phyloP scores from a whole-genome alignment of 2,797 vertebrate genomes.

The Balearica regulorum region DNA sequence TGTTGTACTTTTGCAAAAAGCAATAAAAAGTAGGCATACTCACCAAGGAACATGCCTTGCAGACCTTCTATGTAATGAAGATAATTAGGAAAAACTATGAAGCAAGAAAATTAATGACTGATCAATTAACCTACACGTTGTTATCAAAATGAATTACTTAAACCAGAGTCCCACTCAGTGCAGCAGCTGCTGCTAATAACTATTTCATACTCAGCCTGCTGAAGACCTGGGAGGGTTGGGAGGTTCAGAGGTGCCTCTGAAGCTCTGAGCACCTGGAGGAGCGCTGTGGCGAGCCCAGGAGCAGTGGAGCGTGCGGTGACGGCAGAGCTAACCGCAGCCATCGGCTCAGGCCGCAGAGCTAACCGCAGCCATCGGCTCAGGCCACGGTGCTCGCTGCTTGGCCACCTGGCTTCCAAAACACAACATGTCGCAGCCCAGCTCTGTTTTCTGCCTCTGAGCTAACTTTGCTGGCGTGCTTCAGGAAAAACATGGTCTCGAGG shows the following conservation, averaged over 20 bases:
- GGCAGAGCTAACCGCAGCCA: background rate
- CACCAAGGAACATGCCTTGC: background rate
- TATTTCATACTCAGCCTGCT: background rate
- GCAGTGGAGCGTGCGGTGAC: fast-evolving
- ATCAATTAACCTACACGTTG: conserved; percentile 4
- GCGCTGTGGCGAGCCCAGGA: fast-evolving
- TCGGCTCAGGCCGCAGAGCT: background rate
- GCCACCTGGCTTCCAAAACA: background rate
- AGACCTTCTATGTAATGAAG: background rate
- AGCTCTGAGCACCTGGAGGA: background rate
- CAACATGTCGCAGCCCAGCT: fast-evolving
- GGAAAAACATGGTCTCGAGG: background rate
- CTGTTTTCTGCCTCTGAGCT: background rate
- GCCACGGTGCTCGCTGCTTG: fast-evolving
- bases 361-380: background rate
- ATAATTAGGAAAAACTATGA: background rate
- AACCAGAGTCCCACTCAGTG: background rate
- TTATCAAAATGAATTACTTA: conserved; percentile 26
- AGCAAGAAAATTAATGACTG: conserved; percentile 13
- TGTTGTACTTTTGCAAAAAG: background rate
- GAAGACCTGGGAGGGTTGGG: background rate
- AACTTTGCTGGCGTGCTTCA: background rate
- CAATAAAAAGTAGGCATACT: background rate
- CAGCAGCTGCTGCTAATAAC: background rate
- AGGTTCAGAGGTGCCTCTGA: background rate